Conservation (phyloP, 2,888 invertebrate species). For the Prenolepis imparis region DNA sequence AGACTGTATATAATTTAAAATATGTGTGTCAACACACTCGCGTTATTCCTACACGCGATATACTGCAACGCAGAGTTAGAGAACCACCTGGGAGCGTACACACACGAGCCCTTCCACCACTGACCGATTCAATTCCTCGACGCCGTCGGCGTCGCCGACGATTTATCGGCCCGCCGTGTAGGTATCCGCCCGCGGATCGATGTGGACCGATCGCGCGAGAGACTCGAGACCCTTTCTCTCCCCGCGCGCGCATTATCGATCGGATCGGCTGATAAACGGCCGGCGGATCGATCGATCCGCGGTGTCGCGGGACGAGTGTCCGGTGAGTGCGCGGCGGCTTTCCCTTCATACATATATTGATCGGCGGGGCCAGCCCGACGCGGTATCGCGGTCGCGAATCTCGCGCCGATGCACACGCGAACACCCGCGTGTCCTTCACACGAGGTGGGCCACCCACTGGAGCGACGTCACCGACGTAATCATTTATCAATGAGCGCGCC, state of each 20-base stretch:
- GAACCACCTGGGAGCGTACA: constrained; percentile 14
- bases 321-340: constrained; percentile 26
- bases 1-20: constrained; percentile 7
- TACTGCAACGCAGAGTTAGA: neutral
- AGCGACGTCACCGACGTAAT: constrained; percentile 44
- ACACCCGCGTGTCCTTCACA: constrained; percentile 36
- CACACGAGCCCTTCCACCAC: neutral
- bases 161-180: constrained; percentile 46
- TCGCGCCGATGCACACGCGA: constrained; percentile 45
- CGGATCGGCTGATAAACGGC: constrained; percentile 38
- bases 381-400: constrained; percentile 47
- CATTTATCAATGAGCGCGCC: constrained; percentile 52
- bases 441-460: constrained; percentile 36
- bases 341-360: constrained; percentile 56
- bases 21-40: neutral
- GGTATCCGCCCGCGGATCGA: constrained; percentile 32
- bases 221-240: constrained; percentile 29
- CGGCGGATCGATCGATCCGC: constrained; percentile 56
- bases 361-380: constrained; percentile 34
- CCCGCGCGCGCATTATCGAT: constrained; percentile 14
- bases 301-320: constrained; percentile 50
- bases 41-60: neutral
- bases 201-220: constrained; percentile 53
- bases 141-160: constrained; percentile 44
- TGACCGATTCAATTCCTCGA: constrained; percentile 50